A percentile compares a stretch with the other conserved stretches of the same genome.
Evolutionary conservation across 2,113 vertebrate species (phyloP).

Genomic region (Ictidomys tridecemlineatus): DNA sequence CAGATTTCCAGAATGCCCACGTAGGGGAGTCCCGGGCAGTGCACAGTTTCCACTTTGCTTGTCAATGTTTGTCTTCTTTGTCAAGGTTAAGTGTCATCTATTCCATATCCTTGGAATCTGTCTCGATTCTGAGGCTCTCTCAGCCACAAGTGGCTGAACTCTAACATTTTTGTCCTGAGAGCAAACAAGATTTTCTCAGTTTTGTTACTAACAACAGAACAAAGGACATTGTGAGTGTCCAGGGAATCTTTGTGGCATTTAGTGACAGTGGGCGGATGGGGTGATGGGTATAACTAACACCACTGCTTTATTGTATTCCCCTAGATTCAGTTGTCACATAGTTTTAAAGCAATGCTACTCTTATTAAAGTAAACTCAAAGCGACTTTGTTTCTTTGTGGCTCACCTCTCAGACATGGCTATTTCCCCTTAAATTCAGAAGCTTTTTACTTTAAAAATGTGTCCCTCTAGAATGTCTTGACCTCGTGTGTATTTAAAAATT

Average conservation of each 20-base stretch:
- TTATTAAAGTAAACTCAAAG: slow-evolving; percentile 27
- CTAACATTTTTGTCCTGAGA: background rate
- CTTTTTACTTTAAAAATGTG: background rate
- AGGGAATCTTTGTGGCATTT: background rate
- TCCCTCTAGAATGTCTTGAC: background rate
- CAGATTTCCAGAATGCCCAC: background rate
- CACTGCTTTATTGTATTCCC: background rate
- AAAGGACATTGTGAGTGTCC: background rate
- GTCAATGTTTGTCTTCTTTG: background rate
- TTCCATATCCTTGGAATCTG: background rate
- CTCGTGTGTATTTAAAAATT: background rate
- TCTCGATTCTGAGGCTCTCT: background rate
- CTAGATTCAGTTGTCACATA: background rate
- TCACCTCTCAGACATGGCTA: background rate
- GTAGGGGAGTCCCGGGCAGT: background rate
- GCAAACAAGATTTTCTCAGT: slow-evolving; percentile 55
- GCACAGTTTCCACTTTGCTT: background rate
- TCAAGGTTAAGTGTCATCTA: background rate
- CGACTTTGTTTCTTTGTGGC: background rate
- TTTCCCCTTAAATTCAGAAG: background rate
- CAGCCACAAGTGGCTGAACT: background rate
- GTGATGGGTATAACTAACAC: background rate
- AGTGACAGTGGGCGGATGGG: background rate
- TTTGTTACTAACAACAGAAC: slow-evolving; percentile 54
- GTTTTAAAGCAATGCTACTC: background rate